These are phyloP conservation scores for Cheirogaleus major DNA, from an alignment of 2,797 vertebrate genomes.

Conservation along the genomic window DNA sequence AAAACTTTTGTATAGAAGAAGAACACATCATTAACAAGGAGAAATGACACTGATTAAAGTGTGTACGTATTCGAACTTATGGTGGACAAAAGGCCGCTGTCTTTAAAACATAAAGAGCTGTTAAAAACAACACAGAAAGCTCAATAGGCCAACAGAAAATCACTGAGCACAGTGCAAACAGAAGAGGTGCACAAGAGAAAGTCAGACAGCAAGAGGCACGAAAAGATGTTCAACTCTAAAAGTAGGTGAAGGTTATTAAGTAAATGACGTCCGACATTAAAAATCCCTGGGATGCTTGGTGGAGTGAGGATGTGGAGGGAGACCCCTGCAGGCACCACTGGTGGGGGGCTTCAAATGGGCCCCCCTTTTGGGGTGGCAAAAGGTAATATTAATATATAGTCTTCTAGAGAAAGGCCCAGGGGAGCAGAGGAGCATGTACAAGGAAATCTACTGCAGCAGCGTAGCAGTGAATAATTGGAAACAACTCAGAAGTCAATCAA, in stretches of 20 bases:
- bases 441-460: neutral
- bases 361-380: neutral
- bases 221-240: neutral
- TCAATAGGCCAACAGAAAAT: neutral
- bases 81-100: neutral
- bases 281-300: neutral
- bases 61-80: neutral
- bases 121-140: neutral
- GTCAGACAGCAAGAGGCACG: neutral
- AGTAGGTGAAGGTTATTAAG: neutral
- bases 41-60: neutral
- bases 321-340: accelerated
- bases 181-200: neutral
- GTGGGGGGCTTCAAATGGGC: neutral
- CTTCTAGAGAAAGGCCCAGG: neutral
- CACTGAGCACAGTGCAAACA: neutral
- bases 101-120: neutral
- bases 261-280: neutral
- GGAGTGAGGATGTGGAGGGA: neutral
- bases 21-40: neutral
- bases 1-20: neutral
- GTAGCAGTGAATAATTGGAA: neutral
- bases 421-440: neutral
- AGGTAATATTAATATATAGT: neutral
- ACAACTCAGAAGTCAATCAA: neutral